These are phyloP conservation scores for Vidua macroura DNA, from an alignment of 2,113 vertebrate species.

Conservation along the genomic window DNA sequence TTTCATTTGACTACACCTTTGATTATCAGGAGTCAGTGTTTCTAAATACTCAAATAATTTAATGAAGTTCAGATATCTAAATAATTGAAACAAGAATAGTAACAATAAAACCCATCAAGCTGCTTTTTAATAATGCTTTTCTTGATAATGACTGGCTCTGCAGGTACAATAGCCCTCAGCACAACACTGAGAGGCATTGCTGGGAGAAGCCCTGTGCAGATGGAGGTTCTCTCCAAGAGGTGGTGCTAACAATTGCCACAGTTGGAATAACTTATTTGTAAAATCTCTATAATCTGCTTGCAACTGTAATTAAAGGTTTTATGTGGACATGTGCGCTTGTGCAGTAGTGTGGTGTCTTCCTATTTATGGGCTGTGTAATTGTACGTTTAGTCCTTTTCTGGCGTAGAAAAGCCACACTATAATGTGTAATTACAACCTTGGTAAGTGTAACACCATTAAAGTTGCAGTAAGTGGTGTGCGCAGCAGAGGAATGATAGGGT, in stretches of 20 bases:
- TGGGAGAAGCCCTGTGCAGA: not conserved
- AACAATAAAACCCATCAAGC: not conserved
- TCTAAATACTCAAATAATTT: not conserved
- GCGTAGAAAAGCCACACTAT: not conserved
- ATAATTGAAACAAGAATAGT: not conserved
- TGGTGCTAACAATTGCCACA: constrained; percentile 23
- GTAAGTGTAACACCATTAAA: constrained; percentile 40
- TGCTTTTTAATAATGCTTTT: not conserved
- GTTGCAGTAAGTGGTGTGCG: not conserved
- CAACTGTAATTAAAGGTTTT: constrained; percentile 31
- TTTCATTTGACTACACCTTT: not conserved
- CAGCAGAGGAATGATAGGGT: constrained; percentile 38
- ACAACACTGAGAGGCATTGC: not conserved
- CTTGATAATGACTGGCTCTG: not conserved
- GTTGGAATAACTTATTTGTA: not conserved
- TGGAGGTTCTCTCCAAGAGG: constrained; percentile 7
- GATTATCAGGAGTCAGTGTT: not conserved
- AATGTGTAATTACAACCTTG: constrained; percentile 63
- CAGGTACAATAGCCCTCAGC: not conserved
- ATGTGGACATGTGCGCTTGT: not conserved
- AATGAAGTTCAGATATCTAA: not conserved
- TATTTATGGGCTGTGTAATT: constrained; percentile 63
- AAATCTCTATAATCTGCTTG: constrained; percentile 10
- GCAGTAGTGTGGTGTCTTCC: not conserved
- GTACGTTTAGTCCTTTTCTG: not conserved